Evolutionary conservation across 2,113 vertebrate genomes (phyloP), one percentile per base, ranked within the genome.

Genomic region (Oryctolagus cuniculus): DNA sequence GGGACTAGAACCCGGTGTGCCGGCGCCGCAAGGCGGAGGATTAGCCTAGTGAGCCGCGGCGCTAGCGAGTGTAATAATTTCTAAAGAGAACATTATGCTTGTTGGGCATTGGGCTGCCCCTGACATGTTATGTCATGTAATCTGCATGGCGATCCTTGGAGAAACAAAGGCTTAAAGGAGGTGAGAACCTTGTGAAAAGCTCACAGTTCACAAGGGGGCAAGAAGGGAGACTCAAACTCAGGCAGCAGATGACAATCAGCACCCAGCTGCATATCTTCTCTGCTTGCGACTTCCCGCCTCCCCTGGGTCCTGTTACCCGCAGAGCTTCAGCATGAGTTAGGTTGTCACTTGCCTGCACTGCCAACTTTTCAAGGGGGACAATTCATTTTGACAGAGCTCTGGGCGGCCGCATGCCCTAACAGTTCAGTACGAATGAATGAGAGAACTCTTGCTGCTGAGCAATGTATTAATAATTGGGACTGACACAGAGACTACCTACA

Each of bases 311-410:
- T 97, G 93, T 98, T 98, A 98, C 97, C 98, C 16, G 98, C 97
- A 96, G 97, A 97, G 97, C 94, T 98, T 98, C 98, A 98, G 98
- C 97, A 98, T 97, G 98, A 97, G 98, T 98, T 98, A 98, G 97
- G 95, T 98, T 98, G 98, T 98, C 98, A 98, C 98, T 98, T 98
- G 94, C 93, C 94, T 31, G 95, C 36, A 96, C 97, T 97, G 97
- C 97, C 97, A 96, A 89, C 94, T 97, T 96, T 97, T 93, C 94
- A 55, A 96, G 92, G 91, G 93, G 98, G 96, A 95, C 97, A 94
- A 98, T 98, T 98, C 86, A 72, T 98, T 98, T 92, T 98, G 98
- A 98, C 98, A 98, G 98, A 97, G 96, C 93, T 97, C 93, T 34
- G 97, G 98, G 96, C 96, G 96, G 98, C 98, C 96, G 98, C 98